Evolutionary conservation across 2,797 vertebrate genomes (phyloP), one percentile per base, ranked within the genome.

Genomic region (Dromococcyx pavoninus): DNA sequence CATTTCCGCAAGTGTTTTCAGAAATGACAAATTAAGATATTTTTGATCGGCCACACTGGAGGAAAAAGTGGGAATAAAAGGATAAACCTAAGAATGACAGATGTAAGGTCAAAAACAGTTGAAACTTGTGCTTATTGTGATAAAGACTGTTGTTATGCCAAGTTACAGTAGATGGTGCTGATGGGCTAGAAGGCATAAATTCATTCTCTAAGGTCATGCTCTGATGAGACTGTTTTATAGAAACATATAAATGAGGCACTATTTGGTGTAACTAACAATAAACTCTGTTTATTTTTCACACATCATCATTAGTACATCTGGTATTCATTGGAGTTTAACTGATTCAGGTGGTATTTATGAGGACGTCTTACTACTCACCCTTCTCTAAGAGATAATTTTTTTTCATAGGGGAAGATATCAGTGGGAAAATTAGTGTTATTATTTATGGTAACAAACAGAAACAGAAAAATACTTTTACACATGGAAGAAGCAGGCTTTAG

Each of bases 121-220:
- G 46, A 79, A 82, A 54, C 6, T 11, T 13, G 7, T 33, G 27
- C 6, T 23, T 66, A 13, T n/a, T 86, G n/a, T 46, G 48, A n/a
- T 54, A 67, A 84, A 91, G 35, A 54, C 15, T 94, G 95, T 54
- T 81, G 73, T 94, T 80, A 91, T 44, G 21, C 17, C 9, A 8
- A 9, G 9, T 11, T 89, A 67, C 97, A 91, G 96, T 95, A 98
- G 97, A 96, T 97, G 98, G 97, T 89, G 90, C 89, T 97, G 89
- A 92, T 85, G 95, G 58, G 73, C 88, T 90, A 43, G 92, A 87
- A 94, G 96, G 96, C 58, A 84, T 80, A 88, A 73, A 57, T 25
- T 39, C 48, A 13, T 66, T 61, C 16, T 56, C 94, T 58, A 41
- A 44, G 66, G 17, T 24, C 30, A 35, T 16, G 67, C 11, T 41